Conservation (phyloP, 1,140 invertebrate genomes). For the Rhyacophila brunnea region DNA sequence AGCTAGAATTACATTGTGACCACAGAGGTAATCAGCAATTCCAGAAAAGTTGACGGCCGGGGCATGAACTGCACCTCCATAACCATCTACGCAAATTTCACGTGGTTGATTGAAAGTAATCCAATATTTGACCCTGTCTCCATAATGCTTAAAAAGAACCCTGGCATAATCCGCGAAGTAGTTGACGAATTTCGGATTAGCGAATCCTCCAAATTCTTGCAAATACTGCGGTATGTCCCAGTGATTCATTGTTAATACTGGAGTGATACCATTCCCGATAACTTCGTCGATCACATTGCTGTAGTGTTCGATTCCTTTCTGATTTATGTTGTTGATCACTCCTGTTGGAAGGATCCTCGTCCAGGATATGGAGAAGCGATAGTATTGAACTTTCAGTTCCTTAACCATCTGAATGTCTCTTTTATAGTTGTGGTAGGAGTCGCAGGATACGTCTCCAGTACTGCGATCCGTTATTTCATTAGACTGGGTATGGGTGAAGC, state of each 20-base stretch:
- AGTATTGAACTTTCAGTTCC: conserved; percentile 48
- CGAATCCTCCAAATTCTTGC: conserved; percentile 46
- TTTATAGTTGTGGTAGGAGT: conserved; percentile 51
- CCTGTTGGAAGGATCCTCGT: conserved; percentile 59
- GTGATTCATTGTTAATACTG: conserved; percentile 51
- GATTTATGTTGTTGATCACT: conserved; percentile 50
- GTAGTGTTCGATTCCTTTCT: conserved; percentile 58
- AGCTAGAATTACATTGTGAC: conserved; percentile 59
- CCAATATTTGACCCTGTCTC: conserved; percentile 51
- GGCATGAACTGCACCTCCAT: conserved; percentile 43
- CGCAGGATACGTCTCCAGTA: conserved; percentile 48
- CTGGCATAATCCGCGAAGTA: conserved; percentile 51
- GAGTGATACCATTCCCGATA: conserved; percentile 53
- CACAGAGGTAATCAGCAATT: conserved; percentile 59
- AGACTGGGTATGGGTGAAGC: conserved; percentile 47
- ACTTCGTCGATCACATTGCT: conserved; percentile 59
- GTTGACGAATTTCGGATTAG: conserved; percentile 44
- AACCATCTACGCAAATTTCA: conserved; percentile 41
- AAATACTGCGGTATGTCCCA: conserved; percentile 48
- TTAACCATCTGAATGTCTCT: conserved; percentile 55
- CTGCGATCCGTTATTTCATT: conserved; percentile 51
- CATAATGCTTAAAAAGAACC: conserved; percentile 47
- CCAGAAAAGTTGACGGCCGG: conserved; percentile 53
- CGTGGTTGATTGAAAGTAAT: conserved; percentile 53
- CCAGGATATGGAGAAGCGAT: conserved; percentile 66